Conservation (phyloP, 2,113 vertebrate genomes). For the Oreochromis niloticus region DNA sequence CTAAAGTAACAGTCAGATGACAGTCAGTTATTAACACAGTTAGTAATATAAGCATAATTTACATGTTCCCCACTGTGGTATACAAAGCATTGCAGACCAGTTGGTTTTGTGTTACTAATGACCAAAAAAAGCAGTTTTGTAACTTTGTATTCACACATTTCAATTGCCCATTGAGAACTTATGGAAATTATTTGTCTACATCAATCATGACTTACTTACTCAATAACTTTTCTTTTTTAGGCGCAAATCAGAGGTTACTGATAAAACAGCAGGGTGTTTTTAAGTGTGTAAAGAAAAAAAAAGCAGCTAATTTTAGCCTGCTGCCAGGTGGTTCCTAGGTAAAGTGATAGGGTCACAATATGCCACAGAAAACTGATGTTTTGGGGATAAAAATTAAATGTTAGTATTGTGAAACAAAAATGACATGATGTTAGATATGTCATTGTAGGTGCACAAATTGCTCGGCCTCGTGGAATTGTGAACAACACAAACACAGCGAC, state of each 20-base stretch:
- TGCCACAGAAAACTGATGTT: fast-evolving
- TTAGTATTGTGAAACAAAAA: neutral
- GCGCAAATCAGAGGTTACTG: neutral
- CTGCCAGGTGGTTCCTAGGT: neutral
- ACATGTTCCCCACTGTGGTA: neutral
- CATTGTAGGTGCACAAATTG: neutral
- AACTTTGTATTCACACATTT: neutral
- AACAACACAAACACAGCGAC: neutral
- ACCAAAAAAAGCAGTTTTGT: neutral
- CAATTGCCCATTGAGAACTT: neutral
- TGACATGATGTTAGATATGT: neutral
- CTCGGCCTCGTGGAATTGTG: neutral
- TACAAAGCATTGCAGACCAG: neutral
- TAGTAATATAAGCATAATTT: neutral
- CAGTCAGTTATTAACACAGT: neutral
- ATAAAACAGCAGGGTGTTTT: neutral
- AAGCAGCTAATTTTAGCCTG: neutral
- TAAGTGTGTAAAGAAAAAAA: neutral
- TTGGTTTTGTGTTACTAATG: neutral
- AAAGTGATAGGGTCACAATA: neutral
- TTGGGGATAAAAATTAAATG: neutral
- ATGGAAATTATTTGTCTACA: neutral
- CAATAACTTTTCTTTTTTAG: fast-evolving
- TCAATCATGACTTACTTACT: neutral
- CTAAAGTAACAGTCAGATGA: neutral